Evolutionary conservation across 2,113 vertebrate genomes (phyloP).

Genomic region (Rhinopomastus cyanomelas): DNA sequence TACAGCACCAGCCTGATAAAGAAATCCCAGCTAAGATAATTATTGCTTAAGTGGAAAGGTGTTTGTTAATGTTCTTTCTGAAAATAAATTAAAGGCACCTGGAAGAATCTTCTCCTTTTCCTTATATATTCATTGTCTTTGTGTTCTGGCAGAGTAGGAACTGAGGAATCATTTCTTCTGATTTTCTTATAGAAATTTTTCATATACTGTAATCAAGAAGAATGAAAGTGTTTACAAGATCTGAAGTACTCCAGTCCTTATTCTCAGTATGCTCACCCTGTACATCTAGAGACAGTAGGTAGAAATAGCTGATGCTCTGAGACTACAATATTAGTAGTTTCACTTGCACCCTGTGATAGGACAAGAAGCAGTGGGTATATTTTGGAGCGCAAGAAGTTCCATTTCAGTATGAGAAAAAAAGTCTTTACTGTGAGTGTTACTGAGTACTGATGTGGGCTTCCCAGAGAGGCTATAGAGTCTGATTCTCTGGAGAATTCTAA

Average conservation of each 20-base stretch:
- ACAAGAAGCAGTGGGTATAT: too few species aligned
- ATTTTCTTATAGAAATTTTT: background rate
- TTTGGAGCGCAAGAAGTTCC: too few species aligned
- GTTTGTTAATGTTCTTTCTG: background rate
- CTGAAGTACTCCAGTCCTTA: background rate
- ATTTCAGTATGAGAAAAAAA: too few species aligned
- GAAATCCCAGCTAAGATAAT: background rate
- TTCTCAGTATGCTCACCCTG: background rate
- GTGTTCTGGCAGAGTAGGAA: background rate
- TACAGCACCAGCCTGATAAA: background rate
- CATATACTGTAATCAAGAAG: background rate
- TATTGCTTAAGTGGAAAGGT: background rate
- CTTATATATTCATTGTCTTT: background rate
- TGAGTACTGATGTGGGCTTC: too few species aligned
- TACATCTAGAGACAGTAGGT: background rate
- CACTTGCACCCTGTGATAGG: too few species aligned
- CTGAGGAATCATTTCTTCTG: background rate
- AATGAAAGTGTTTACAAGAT: background rate
- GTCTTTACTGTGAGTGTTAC: too few species aligned
- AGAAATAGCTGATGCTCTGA: background rate
- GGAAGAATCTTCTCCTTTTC: background rate
- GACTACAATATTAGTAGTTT: background rate
- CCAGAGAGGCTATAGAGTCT: too few species aligned
- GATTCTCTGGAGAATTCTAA: too few species aligned
- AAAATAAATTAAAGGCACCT: background rate